Evolutionary conservation across 35 echinoderm and acorn worm species (phyloP).

Genomic region (Lytechinus variegatus): DNA sequence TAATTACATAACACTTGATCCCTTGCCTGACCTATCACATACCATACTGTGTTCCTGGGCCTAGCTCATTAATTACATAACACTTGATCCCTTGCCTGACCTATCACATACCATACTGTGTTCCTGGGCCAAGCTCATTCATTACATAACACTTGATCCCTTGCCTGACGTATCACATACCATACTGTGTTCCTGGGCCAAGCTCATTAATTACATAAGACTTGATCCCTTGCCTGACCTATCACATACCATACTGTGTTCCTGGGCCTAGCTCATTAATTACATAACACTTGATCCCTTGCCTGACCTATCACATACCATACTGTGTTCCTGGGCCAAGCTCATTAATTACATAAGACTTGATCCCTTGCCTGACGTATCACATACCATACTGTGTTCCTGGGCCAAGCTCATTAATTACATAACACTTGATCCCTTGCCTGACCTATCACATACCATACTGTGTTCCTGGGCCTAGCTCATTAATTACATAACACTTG

Average conservation of each 20-base stretch:
- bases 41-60: conserved; percentile 97
- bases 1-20: neutral
- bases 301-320: conserved; percentile 29
- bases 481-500: conserved; percentile 53
- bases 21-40: neutral
- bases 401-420: conserved; percentile 94
- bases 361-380: too few relatives aligned
- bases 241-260: conserved; percentile 80
- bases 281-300: too few relatives aligned
- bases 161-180: neutral
- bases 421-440: too few relatives aligned
- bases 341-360: conserved; percentile 63
- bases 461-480: conserved; percentile 93
- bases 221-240: too few relatives aligned
- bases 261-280: conserved; percentile 96
- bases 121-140: conserved; percentile 94
- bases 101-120: conserved; percentile 74
- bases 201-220: conserved; percentile 73
- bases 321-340: conserved; percentile 96
- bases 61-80: conserved; percentile 80
- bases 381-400: conserved; percentile 90
- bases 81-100: too few relatives aligned
- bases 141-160: too few relatives aligned
- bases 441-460: conserved; percentile 59
- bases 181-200: conserved; percentile 98